Evolutionary conservation across 2,113 vertebrate species (phyloP).

Genomic region (Calidris pugnax): DNA sequence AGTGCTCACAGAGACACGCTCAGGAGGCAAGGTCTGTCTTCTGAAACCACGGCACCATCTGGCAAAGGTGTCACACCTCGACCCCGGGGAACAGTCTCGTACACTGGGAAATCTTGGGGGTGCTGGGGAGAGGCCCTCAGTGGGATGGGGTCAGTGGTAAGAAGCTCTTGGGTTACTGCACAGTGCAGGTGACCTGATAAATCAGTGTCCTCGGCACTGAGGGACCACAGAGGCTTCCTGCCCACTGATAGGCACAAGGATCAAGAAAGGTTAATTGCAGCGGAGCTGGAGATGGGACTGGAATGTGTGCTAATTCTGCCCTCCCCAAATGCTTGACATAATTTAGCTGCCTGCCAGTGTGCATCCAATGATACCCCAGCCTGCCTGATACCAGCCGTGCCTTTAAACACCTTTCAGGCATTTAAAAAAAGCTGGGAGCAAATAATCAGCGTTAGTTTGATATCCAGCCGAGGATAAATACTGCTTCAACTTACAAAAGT

Average conservation of each 20-base stretch:
- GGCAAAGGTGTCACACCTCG: background rate
- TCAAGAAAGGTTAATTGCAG: background rate
- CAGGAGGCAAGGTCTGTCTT: background rate
- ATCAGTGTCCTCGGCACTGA: background rate
- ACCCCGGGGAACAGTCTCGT: too few relatives aligned
- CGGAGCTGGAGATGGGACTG: background rate
- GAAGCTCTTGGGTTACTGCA: background rate
- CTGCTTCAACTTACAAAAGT: background rate
- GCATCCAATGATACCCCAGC: background rate
- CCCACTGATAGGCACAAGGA: background rate
- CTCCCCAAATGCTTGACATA: background rate
- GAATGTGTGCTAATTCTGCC: slow-evolving; percentile 12
- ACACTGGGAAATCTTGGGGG: background rate
- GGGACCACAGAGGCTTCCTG: background rate
- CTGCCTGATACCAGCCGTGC: background rate
- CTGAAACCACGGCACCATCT: background rate
- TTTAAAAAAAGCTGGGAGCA: background rate
- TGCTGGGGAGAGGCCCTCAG: background rate
- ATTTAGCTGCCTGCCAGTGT: slow-evolving; percentile 16
- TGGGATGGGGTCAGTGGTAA: background rate
- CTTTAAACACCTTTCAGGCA: background rate
- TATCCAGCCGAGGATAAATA: slow-evolving; percentile 28
- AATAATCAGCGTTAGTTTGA: background rate
- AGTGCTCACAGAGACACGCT: background rate
- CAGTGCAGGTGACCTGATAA: background rate